Evolutionary conservation across 2,113 vertebrate species (phyloP).

Genomic region (Brachypteracias leptosomus): DNA sequence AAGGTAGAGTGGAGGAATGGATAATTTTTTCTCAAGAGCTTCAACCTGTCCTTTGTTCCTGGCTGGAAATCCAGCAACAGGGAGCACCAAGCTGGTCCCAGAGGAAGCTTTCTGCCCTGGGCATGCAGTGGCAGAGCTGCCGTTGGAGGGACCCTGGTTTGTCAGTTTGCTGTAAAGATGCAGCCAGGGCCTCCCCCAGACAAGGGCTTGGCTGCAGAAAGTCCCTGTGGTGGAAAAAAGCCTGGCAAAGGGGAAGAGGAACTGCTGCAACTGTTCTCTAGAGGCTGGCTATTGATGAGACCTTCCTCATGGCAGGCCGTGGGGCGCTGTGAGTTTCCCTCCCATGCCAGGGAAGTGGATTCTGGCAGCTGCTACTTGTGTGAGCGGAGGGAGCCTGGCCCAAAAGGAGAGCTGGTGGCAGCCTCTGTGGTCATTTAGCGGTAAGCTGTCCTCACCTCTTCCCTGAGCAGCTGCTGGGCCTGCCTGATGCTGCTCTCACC

Average conservation of each 20-base stretch:
- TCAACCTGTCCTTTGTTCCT: background rate
- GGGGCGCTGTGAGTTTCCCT: background rate
- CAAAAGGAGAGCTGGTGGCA: background rate
- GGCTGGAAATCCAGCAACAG: background rate
- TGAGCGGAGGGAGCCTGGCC: rapidly evolving
- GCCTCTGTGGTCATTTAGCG: background rate
- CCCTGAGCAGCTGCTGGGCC: background rate
- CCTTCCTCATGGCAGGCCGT: background rate
- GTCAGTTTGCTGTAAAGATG: background rate
- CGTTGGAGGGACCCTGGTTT: background rate
- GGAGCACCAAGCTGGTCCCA: background rate
- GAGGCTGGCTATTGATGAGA: background rate
- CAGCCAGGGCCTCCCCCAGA: background rate
- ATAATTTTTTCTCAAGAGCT: background rate
- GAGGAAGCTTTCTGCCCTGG: background rate
- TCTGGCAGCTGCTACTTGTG: background rate
- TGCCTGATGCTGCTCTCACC: rapidly evolving
- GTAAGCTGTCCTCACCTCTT: background rate
- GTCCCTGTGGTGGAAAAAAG: background rate
- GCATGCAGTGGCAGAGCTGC: background rate
- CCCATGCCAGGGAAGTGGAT: background rate
- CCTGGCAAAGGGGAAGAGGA: constrained; percentile 38
- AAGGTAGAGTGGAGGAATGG: background rate
- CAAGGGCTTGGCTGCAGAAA: background rate
- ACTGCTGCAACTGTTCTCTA: background rate